Base-by-base conservation (phyloP, 2,113 vertebrate genomes). In the Mesitornis unicolor region DNA sequence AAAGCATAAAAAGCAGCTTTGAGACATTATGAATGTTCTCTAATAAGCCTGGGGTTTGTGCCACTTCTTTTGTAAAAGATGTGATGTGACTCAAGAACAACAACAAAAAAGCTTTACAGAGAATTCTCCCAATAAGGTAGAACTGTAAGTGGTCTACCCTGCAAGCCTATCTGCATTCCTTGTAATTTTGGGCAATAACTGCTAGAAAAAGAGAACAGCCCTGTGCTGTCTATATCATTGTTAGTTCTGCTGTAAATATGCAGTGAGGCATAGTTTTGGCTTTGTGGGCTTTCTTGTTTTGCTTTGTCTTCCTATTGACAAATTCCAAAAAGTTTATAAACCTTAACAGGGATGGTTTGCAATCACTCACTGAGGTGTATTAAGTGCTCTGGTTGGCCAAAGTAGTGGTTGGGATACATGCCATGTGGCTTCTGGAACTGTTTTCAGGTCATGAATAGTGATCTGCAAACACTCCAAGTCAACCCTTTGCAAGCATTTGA, bases 391-490 rank as follows among this genome's bases (percentile, higher is more conserved):
- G 51, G 19, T 35, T 96, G 92, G 80, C 31, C 68, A 78, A 68
- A 74, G 51, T 5, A 68, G 71, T 65, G 87, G 29, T 38, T 83
- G 75, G 78, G 71, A 83, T 85, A 33, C 0, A 13, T 43, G 82
- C 87, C 90, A 64, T 78, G 71, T 0, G 1, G 75, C 87, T 89
- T 95, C 95, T 88, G 87, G 63, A 90, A 64, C 84, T 86, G 33
- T 78, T 93, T 80, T 93, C 79, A 74, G 59, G 78, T 83, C 87
- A 88, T 77, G 93, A 90, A 85, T 50, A 53, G 85, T 40, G 82
- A 91, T 92, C 94, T 94, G 94, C 86, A 93, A 95, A 84, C 26
- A 36, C 69, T 95, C 77, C 61, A 87, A 93, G 53, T 84, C 76
- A 96, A 77, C 11, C 29, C 16, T 83, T 68, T 71, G 71, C 54